These are phyloP conservation scores for Crocodylus rhombifer DNA, from an alignment of 2,797 vertebrate genomes.

Conservation along the genomic window DNA sequence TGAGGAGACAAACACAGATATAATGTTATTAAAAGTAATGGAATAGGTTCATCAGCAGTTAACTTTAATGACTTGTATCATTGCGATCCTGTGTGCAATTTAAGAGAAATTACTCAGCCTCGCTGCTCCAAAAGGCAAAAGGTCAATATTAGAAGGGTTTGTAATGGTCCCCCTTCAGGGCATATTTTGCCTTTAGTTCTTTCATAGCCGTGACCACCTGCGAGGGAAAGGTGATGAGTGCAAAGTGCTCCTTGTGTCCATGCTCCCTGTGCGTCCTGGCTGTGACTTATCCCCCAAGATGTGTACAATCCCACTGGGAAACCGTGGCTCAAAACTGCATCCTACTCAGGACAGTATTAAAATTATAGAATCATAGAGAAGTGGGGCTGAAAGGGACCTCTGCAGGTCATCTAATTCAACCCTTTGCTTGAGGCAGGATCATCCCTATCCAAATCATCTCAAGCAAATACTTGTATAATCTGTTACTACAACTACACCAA, in stretches of 20 bases:
- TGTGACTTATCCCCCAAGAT: too few relatives aligned
- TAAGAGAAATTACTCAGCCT: conserved; percentile 64
- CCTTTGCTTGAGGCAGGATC: too few relatives aligned
- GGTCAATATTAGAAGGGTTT: conserved; percentile 52
- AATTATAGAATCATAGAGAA: too few relatives aligned
- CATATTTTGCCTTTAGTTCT: background rate
- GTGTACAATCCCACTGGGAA: too few relatives aligned
- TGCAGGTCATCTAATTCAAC: too few relatives aligned
- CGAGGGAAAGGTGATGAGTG: background rate
- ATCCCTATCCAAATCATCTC: too few relatives aligned
- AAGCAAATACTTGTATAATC: too few relatives aligned
- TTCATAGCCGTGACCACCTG: background rate
- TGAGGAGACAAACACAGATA: conserved; percentile 79
- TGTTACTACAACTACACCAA: too few relatives aligned
- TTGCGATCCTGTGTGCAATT: conserved; percentile 39
- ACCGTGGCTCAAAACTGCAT: too few relatives aligned
- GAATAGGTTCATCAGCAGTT: conserved; percentile 72
- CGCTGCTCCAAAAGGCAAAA: conserved; percentile 44
- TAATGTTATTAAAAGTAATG: conserved; percentile 80
- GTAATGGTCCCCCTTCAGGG: background rate
- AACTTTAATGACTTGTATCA: conserved; percentile 74
- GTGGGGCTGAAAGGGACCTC: too few relatives aligned
- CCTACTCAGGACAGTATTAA: too few relatives aligned
- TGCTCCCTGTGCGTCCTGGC: too few relatives aligned
- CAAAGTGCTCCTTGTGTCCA: background rate